A percentile compares a stretch with the other conserved stretches of the same genome.
phyloP scores from a whole-genome alignment of 2,113 vertebrate genomes.

The Seriola aureovittata region DNA sequence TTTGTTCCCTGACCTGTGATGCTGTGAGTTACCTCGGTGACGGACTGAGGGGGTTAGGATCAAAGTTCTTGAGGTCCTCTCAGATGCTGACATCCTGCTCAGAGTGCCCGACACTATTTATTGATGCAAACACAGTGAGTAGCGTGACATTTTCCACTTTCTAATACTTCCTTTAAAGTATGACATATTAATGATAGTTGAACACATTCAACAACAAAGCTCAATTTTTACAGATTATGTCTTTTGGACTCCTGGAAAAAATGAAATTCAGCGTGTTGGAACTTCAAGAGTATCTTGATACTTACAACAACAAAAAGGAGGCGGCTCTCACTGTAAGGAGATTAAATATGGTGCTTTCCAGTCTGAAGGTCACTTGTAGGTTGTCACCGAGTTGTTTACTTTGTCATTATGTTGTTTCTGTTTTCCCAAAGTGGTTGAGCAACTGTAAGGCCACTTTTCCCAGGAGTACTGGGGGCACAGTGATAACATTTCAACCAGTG shows the following conservation, averaged over 20 bases:
- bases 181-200: neutral
- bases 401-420: conserved; percentile 9
- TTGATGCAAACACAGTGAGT: conserved; percentile 97
- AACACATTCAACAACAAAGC: neutral
- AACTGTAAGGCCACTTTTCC: conserved; percentile 95
- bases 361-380: neutral
- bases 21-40: conserved; percentile 94
- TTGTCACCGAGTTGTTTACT: neutral
- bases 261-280: conserved; percentile 98
- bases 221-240: conserved; percentile 88
- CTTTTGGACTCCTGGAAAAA: conserved; percentile 96
- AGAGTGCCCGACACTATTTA: conserved; percentile 94
- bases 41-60: conserved; percentile 92
- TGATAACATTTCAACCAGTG: conserved; percentile 78
- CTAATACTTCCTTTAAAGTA: neutral
- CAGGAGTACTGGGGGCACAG: conserved; percentile 84
- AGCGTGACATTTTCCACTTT: neutral
- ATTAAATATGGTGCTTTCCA: neutral
- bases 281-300: conserved; percentile 97
- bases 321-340: conserved; percentile 91
- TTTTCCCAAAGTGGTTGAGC: conserved; percentile 90
- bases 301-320: conserved; percentile 96
- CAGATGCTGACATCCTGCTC: conserved; percentile 95
- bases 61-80: conserved; percentile 95
- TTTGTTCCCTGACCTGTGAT: conserved; percentile 94